Percentiles rank a stretch among this genome's conserved stretches.
These are phyloP conservation scores for Heliconius sara DNA, from an alignment of 2,888 invertebrate species.

Conservation along the genomic window DNA sequence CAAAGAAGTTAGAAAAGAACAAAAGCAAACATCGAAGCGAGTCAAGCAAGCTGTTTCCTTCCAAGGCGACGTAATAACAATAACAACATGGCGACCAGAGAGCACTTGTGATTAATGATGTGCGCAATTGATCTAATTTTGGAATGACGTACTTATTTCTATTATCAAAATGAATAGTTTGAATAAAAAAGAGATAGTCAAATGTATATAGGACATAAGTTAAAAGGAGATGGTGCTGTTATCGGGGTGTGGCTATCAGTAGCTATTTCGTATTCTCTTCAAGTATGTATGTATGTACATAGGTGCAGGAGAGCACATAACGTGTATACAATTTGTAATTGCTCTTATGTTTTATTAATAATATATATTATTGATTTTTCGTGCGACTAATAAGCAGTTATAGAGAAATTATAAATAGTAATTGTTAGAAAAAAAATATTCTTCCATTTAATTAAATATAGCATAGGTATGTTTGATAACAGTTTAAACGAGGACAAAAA, in stretches of 20 bases:
- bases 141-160: slow-evolving; percentile 44
- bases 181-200: slow-evolving; percentile 56
- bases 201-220: slow-evolving; percentile 54
- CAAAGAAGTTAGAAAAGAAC: slow-evolving; percentile 78
- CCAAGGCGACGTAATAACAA: slow-evolving; percentile 69
- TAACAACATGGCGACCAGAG: slow-evolving; percentile 70
- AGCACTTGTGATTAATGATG: slow-evolving; percentile 65
- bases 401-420: neutral
- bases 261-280: slow-evolving; percentile 71
- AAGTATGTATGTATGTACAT: slow-evolving; percentile 59
- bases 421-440: neutral
- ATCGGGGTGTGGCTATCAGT: slow-evolving; percentile 78
- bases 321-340: slow-evolving; percentile 47
- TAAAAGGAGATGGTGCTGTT: slow-evolving; percentile 64
- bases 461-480: neutral
- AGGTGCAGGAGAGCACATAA: slow-evolving; percentile 66
- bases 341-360: slow-evolving; percentile 52
- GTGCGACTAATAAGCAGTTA: neutral
- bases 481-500: neutral
- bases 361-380: neutral
- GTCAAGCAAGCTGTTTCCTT: slow-evolving; percentile 72
- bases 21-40: slow-evolving; percentile 72
- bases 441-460: neutral
- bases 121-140: slow-evolving; percentile 58
- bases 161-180: slow-evolving; percentile 54